Evolutionary conservation across 2,888 invertebrate species (phyloP).

Genomic region (Heliconius hortense): DNA sequence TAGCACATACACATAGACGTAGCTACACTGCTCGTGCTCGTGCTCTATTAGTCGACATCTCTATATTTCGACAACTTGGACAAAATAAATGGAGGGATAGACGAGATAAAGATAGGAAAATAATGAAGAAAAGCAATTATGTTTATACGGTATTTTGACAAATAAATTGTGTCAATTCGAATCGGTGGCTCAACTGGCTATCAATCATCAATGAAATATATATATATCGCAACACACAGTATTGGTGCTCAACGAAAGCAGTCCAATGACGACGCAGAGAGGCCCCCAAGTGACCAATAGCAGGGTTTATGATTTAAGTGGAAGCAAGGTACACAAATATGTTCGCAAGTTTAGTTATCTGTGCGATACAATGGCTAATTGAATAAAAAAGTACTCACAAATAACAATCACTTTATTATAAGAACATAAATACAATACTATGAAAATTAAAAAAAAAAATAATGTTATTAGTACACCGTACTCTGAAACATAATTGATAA

Average conservation of each 20-base stretch:
- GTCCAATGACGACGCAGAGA: conserved; percentile 35
- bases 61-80: conserved; percentile 49
- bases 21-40: conserved; percentile 28
- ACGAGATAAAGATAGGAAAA: conserved; percentile 69
- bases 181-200: conserved; percentile 43
- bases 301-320: neutral
- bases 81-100: conserved; percentile 59
- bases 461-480: too few species aligned
- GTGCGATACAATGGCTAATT: neutral
- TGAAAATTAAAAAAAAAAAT: too few species aligned
- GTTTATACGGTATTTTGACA: conserved; percentile 78
- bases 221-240: neutral
- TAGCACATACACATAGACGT: conserved; percentile 35
- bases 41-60: conserved; percentile 28
- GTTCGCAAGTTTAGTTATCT: neutral
- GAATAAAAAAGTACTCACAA: too few species aligned
- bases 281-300: conserved; percentile 23
- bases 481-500: too few species aligned
- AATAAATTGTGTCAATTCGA: conserved; percentile 64
- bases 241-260: conserved; percentile 31
- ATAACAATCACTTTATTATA: too few species aligned
- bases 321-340: conserved; percentile 20
- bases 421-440: too few species aligned
- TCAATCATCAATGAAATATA: conserved; percentile 28
- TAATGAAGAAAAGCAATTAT: conserved; percentile 64